Base-by-base conservation (phyloP, 2,113 vertebrate species). In the Orycteropus afer region DNA sequence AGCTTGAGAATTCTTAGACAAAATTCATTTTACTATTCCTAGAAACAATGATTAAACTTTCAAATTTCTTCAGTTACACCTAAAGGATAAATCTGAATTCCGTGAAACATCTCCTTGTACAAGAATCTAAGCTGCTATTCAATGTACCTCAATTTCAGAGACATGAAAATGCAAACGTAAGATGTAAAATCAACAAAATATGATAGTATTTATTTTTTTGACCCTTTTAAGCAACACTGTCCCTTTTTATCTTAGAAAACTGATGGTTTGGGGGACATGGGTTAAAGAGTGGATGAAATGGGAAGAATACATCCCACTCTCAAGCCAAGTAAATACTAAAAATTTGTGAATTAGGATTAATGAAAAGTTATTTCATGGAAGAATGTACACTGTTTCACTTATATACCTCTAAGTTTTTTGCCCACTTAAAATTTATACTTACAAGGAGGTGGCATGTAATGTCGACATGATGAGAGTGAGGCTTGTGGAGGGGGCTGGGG, bases 361-460 rank as follows among this genome's bases (percentile, higher is more conserved):
- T 89, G 49, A 79, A 92, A 92, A 53, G 22, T 49, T 87, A 78
- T 37, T 78, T 74, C 55, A 71, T 6, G 20, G 15, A 82, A 7
- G 18, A 91, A 61, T 71, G 13, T 9, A 86, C 27, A 86, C 76
- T 78, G 63, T 27, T 91, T 86, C 86, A 79, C 63, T 79, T 76
- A 42, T 51, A 81, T 53, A 23, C 22, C 49, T 87, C 84, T 95
- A 87, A 69, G 9, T 71, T 51, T 59, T 79, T 40, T 86, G 69
- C 22, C 47, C 76, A 85, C 18, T 91, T 74, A 78, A 67, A n/a
- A 34, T 86, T 67, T 49, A 86, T 97, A 99, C 99, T 99, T 98
- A 99, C 99, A 99, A 51, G 99, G 98, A 81, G 99, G 98, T 93
- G 99, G 99, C 98, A 99, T 99, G 97, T 99, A 99, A 98, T 99